A percentile compares a stretch with the other conserved stretches of the same genome.
Conservation (phyloP, 2,797 vertebrate species). For the Molossus alvarezi region DNA sequence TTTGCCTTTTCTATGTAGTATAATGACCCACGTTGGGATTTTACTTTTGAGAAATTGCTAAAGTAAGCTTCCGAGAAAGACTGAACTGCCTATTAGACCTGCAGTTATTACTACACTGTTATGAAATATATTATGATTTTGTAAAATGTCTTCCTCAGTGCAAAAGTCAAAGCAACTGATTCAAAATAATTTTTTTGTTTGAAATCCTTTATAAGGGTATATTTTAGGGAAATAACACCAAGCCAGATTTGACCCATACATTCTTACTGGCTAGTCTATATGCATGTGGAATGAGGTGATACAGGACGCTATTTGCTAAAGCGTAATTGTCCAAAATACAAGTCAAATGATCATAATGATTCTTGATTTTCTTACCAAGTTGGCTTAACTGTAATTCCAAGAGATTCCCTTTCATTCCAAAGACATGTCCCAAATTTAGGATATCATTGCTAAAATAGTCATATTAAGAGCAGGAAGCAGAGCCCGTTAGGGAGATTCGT, state of each 20-base stretch:
- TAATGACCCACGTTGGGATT: constrained; percentile 29
- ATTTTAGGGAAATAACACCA: background rate
- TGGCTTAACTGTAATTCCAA: background rate
- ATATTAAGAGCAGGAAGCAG: background rate
- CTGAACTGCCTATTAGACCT: constrained; percentile 36
- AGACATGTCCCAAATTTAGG: background rate
- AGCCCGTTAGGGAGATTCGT: background rate
- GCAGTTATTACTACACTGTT: constrained; percentile 46
- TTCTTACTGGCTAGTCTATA: background rate
- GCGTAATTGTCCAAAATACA: constrained; percentile 14
- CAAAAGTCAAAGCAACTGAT: constrained; percentile 52
- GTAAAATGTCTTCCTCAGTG: background rate
- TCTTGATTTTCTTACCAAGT: constrained; percentile 50
- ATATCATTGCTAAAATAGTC: background rate
- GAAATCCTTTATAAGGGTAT: constrained; percentile 5
- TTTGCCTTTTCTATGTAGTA: constrained; percentile 26
- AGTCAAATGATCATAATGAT: constrained; percentile 24
- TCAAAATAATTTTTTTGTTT: constrained; percentile 56
- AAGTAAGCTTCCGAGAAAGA: constrained; percentile 56
- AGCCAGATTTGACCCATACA: background rate
- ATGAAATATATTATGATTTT: constrained; percentile 51
- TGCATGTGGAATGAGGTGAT: constrained; percentile 1
- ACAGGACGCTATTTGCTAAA: constrained; percentile 19
- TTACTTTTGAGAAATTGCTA: constrained; percentile 62
- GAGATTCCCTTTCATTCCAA: constrained; percentile 34